Base-by-base conservation (phyloP, 2,113 vertebrate species). In the Andinoacara biseriatus region DNA sequence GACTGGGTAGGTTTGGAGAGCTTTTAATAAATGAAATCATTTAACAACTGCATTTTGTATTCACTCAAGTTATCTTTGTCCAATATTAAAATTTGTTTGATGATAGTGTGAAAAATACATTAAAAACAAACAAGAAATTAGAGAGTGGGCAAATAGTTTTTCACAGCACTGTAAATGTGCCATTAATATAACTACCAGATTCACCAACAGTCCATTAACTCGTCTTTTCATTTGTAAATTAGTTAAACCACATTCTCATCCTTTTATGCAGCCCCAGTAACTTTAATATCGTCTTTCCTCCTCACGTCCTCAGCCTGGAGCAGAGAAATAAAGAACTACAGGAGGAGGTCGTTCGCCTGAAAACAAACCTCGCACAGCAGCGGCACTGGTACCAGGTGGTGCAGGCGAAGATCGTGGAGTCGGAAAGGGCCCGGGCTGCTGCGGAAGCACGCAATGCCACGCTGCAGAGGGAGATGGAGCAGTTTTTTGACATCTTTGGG, bases 401-500 rank as follows among this genome's bases (percentile, higher is more conserved):
- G 62, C 95, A 97, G 93, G 93, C 87, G 22, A 95, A 94, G 87
- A 94, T 95, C 14, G 18, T 20, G 2, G 95, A 96, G 4, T 94
- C 94, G 0, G 96, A 97, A 85, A 93, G 87, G 20, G 95, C 90
- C 18, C 83, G 94, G 18, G 91, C 84, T 13, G 94, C 95, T 0
- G 95, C 95, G 0, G 96, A 97, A 80, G 89, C 76, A 24, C 94
- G 92, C 76, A 97, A 97, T 1, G 40, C 94, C 22, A 90, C 49
- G 1, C 94, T 97, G 74, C 96, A 97, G 78, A 94, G 74, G 54
- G 96, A 96, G 93, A 96, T 95, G 95, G 96, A 97, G 54, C 95
- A 96, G 76, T 96, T 96, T 88, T 96, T 97, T 17, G 92, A 96
- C 90, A 96, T 95, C 59, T 97, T 96, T 0, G 90, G 95, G n/a